phyloP scores from a whole-genome alignment of 1,140 invertebrate genomes.

The Halesus radiatus region DNA sequence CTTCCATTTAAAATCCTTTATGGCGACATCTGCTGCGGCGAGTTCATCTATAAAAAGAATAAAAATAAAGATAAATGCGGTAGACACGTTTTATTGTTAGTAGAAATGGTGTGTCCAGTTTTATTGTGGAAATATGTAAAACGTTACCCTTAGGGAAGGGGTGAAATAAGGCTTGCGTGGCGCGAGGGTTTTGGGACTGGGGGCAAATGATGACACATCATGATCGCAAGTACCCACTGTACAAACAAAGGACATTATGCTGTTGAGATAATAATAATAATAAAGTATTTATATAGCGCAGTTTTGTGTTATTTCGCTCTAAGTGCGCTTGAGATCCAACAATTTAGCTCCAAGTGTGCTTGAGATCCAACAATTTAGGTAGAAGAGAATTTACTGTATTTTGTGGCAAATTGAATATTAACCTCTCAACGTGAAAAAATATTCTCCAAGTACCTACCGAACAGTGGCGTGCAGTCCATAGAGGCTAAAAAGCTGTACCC shows the following conservation, averaged over 20 bases:
- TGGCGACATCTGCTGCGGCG: background rate
- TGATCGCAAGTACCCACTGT: background rate
- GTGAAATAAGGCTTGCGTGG: background rate
- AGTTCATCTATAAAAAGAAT: background rate
- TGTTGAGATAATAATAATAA: background rate
- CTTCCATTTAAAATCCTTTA: background rate
- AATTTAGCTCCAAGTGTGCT: too few relatives aligned
- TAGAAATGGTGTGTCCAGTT: constrained; percentile 22
- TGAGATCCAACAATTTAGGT: too few relatives aligned
- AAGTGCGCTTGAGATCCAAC: too few relatives aligned
- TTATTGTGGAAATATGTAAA: constrained; percentile 31
- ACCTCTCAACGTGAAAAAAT: too few relatives aligned
- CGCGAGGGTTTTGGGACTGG: background rate
- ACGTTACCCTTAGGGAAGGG: background rate
- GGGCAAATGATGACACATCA: constrained; percentile 7
- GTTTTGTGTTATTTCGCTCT: too few relatives aligned
- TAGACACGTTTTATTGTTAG: constrained; percentile 3
- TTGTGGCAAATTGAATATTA: too few relatives aligned
- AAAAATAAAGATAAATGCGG: background rate
- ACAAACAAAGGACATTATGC: background rate
- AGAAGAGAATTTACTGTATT: too few relatives aligned
- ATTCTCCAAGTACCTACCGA: too few relatives aligned
- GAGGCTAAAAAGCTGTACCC: too few relatives aligned
- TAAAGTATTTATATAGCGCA: too few relatives aligned
- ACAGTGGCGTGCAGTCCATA: too few relatives aligned